Percentiles rank a stretch among this genome's conserved stretches.
phyloP scores from a whole-genome alignment of 2,888 invertebrate genomes.

The Psococerastis gibbosa region DNA sequence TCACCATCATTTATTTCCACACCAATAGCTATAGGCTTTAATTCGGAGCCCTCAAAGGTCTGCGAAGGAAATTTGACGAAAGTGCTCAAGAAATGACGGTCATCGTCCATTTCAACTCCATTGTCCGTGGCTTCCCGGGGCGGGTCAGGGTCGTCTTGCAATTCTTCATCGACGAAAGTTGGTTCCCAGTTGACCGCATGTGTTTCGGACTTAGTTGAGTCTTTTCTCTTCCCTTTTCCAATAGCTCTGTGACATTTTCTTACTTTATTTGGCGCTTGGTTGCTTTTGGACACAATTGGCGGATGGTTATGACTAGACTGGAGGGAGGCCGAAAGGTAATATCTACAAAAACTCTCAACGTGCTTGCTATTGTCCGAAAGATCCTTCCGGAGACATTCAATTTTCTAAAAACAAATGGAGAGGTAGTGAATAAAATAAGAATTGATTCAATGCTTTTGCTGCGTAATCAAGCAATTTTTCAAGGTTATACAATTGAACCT shows the following conservation, averaged over 20 bases:
- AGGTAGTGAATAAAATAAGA: too few relatives aligned
- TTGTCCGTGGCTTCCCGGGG: too few relatives aligned
- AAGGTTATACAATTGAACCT: not conserved
- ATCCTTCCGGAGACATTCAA: not conserved
- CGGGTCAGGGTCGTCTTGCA: not conserved
- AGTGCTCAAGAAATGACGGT: not conserved
- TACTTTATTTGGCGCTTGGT: not conserved
- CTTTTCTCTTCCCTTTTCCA: not conserved
- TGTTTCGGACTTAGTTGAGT: not conserved
- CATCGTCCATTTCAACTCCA: not conserved
- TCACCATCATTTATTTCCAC: conserved; percentile 4
- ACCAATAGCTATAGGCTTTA: not conserved
- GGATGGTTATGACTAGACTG: conserved; percentile 8
- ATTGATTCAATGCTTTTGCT: too few relatives aligned
- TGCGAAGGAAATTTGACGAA: conserved; percentile 2
- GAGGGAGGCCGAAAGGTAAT: conserved; percentile 2
- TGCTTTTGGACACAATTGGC: not conserved
- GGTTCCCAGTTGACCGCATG: not conserved
- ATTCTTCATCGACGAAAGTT: too few relatives aligned
- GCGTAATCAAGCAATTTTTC: not conserved
- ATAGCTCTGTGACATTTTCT: too few relatives aligned
- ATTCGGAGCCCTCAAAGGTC: not conserved
- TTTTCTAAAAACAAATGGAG: not conserved
- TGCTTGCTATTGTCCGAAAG: not conserved
- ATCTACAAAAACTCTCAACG: conserved; percentile 1